Conservation (phyloP, 2,888 invertebrate genomes). For the Eupithecia pulchellata region DNA sequence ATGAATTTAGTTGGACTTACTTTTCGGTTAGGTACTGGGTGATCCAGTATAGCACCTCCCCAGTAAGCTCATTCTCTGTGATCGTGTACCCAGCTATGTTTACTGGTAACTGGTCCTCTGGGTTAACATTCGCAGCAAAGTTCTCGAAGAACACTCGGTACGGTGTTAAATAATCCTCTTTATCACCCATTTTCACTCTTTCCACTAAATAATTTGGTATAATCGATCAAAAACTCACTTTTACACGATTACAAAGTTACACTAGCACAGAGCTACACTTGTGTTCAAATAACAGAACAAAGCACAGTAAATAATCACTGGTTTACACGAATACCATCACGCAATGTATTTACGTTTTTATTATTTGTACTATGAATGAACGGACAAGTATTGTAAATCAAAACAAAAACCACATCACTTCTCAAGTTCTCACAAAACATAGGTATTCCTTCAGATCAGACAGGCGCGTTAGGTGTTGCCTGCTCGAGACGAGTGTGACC, state of each 20-base stretch:
- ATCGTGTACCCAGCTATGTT: slow-evolving; percentile 89
- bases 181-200: slow-evolving; percentile 77
- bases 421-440: slow-evolving; percentile 54
- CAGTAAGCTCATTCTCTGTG: slow-evolving; percentile 88
- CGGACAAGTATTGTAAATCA: slow-evolving; percentile 55
- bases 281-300: slow-evolving; percentile 37
- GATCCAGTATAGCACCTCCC: slow-evolving; percentile 91
- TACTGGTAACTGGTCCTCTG: slow-evolving; percentile 90
- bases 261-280: slow-evolving; percentile 46
- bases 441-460: no score
- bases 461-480: slow-evolving; percentile 35
- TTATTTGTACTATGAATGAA: slow-evolving; percentile 36
- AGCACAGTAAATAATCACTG: slow-evolving; percentile 49
- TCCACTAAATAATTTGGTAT: slow-evolving; percentile 50
- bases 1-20: slow-evolving; percentile 82
- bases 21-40: slow-evolving; percentile 91
- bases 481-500: slow-evolving; percentile 5
- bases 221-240: slow-evolving; percentile 59
- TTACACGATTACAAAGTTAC: slow-evolving; percentile 33
- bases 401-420: slow-evolving; percentile 69
- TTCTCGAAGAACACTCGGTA: slow-evolving; percentile 90
- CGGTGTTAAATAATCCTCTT: slow-evolving; percentile 88
- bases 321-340: slow-evolving; percentile 49
- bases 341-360: slow-evolving; percentile 42
- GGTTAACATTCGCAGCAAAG: slow-evolving; percentile 88